Conservation (phyloP, 1,140 invertebrate genomes). For the Trichonephila clavipes region DNA sequence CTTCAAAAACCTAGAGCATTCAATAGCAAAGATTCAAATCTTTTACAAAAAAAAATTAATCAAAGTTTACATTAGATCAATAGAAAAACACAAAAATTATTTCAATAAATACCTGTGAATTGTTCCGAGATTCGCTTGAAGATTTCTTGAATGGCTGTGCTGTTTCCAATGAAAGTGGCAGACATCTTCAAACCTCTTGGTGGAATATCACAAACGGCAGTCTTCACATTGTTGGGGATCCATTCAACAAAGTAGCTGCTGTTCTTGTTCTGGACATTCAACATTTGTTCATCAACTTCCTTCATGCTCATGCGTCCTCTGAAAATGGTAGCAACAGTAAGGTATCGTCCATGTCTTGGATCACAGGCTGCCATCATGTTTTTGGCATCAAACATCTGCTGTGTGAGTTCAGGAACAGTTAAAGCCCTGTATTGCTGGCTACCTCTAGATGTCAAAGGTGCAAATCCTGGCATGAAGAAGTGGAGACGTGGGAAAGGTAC, state of each 20-base stretch:
- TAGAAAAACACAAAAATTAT: too few relatives aligned
- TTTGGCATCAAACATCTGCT: constrained; percentile 89
- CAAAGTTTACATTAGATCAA: too few relatives aligned
- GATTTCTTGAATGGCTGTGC: constrained; percentile 91
- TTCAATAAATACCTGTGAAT: constrained; percentile 83
- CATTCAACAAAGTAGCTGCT: constrained; percentile 85
- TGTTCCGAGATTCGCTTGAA: constrained; percentile 89
- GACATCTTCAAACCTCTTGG: constrained; percentile 95
- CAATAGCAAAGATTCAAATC: too few relatives aligned
- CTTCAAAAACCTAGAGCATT: too few relatives aligned
- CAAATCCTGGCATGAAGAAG: constrained; percentile 81
- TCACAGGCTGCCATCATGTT: constrained; percentile 90
- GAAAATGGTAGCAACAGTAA: constrained; percentile 92
- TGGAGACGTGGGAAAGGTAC: constrained; percentile 94
- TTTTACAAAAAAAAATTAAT: too few relatives aligned
- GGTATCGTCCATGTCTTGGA: constrained; percentile 87
- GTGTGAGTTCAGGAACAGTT: constrained; percentile 93
- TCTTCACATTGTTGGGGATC: constrained; percentile 83
- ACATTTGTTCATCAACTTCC: constrained; percentile 87
- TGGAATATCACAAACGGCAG: constrained; percentile 88
- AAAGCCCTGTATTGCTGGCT: constrained; percentile 88
- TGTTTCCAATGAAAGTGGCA: constrained; percentile 94
- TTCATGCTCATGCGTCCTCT: constrained; percentile 98
- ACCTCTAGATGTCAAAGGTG: constrained; percentile 88
- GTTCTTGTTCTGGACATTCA: constrained; percentile 90